These are phyloP conservation scores for Balanococcus diminutus DNA, from an alignment of 2,888 invertebrate species.

Conservation along the genomic window DNA sequence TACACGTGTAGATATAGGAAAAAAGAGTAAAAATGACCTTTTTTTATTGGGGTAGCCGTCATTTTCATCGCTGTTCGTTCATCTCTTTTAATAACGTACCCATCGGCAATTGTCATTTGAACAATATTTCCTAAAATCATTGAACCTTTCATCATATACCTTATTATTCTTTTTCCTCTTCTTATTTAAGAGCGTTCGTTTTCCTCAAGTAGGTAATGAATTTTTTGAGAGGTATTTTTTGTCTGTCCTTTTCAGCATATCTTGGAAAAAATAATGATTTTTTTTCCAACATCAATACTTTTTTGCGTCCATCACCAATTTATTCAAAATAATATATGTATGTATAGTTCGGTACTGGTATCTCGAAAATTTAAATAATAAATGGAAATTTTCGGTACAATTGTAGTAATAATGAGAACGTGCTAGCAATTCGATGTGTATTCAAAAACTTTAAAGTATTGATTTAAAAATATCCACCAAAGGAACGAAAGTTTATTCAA, in stretches of 20 bases:
- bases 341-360: background rate
- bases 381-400: background rate
- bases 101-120: background rate
- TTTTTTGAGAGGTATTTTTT: background rate
- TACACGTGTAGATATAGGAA: background rate
- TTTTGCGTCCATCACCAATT: no score
- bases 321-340: no score
- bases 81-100: background rate
- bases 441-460: background rate
- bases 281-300: no score
- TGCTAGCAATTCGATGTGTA: background rate
- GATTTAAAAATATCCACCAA: background rate
- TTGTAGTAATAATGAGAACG: background rate
- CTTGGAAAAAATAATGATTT: background rate
- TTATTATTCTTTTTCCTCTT: background rate
- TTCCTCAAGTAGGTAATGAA: background rate
- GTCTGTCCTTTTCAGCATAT: background rate
- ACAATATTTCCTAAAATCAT: background rate
- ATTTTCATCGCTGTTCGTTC: background rate
- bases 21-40: background rate
- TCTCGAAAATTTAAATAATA: background rate
- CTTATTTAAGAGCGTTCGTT: background rate
- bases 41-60: background rate
- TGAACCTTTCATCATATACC: constrained; percentile 10
- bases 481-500: background rate